phyloP scores from a whole-genome alignment of 2,888 invertebrate species.

The Eumerus sabulonum region DNA sequence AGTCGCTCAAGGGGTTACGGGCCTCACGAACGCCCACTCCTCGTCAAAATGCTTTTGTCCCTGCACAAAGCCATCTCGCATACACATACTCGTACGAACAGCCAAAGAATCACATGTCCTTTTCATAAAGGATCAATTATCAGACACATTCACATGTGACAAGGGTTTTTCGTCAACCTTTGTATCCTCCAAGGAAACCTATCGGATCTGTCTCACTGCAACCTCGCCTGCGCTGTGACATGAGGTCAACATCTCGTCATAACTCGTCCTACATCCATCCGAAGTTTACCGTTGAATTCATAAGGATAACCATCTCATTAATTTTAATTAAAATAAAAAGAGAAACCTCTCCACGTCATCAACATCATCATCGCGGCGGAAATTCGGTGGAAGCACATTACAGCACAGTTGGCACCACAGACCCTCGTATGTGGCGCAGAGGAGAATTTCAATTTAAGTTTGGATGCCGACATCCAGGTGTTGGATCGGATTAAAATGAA shows the following conservation, averaged over 20 bases:
- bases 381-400: too few species aligned
- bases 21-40: slow-evolving; percentile 53
- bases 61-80: slow-evolving; percentile 30
- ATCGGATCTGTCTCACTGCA: slow-evolving; percentile 15
- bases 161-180: too few species aligned
- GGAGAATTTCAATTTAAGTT: slow-evolving; percentile 37
- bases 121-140: slow-evolving; percentile 64
- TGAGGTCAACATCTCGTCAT: too few species aligned
- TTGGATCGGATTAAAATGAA: slow-evolving; percentile 47
- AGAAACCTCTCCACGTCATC: neutral
- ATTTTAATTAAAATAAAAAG: slow-evolving; percentile 56
- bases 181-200: neutral
- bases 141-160: slow-evolving; percentile 22
- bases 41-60: slow-evolving; percentile 23
- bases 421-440: slow-evolving; percentile 6
- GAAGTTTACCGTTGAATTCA: neutral
- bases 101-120: neutral
- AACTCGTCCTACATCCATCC: too few species aligned
- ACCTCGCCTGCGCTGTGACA: too few species aligned
- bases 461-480: slow-evolving; percentile 42
- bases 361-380: slow-evolving; percentile 23
- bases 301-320: slow-evolving; percentile 56
- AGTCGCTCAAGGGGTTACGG: neutral
- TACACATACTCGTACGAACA: slow-evolving; percentile 10
- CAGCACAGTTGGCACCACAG: too few species aligned